Evolutionary conservation across 2,888 invertebrate genomes (phyloP), one percentile per base, ranked within the genome.

Genomic region (Habroteleia sp.): DNA sequence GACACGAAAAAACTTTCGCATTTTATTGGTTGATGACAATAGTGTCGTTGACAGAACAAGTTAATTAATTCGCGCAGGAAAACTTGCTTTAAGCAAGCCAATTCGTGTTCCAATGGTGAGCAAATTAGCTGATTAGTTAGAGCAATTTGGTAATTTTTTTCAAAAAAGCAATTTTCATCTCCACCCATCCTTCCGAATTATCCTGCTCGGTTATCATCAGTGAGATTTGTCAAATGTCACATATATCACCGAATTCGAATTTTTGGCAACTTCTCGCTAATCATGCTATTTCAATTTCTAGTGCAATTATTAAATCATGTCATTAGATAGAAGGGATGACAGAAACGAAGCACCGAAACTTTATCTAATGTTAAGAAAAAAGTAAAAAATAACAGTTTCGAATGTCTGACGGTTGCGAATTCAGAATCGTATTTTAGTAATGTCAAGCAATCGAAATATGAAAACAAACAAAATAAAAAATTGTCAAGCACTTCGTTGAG

Each of bases 251-350:
- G 14, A 13, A n/a, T 20, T 50, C n/a, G 56, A 41, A 72, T 72
- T 72, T 72, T 72, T 72, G 72, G 63, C 72, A 63, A 35, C 42
- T 42, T 42, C 27, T 50, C 63, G 56, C 72, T 72, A 72, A 72
- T 72, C 62, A 63, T 42, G 27, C 63, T 29, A 41, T 48, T 63
- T 63, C 63, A 71, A 29, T 63, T 63, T 63, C 20, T 39, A 54
- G 46, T 33, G n/a, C n/a, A n/a, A n/a, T n/a, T n/a, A n/a, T n/a
- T n/a, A n/a, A n/a, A n/a, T n/a, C n/a, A n/a, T n/a, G n/a, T n/a
- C n/a, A n/a, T n/a, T n/a, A n/a, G n/a, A n/a, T n/a, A n/a, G n/a
- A n/a, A n/a, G n/a, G n/a, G n/a, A n/a, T n/a, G n/a, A n/a, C n/a
- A n/a, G n/a, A n/a, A n/a, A n/a, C n/a, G n/a, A n/a, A n/a, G n/a